These are phyloP conservation scores for Pseudanteris insignis DNA, from an alignment of 2,888 invertebrate species.

Conservation along the genomic window DNA sequence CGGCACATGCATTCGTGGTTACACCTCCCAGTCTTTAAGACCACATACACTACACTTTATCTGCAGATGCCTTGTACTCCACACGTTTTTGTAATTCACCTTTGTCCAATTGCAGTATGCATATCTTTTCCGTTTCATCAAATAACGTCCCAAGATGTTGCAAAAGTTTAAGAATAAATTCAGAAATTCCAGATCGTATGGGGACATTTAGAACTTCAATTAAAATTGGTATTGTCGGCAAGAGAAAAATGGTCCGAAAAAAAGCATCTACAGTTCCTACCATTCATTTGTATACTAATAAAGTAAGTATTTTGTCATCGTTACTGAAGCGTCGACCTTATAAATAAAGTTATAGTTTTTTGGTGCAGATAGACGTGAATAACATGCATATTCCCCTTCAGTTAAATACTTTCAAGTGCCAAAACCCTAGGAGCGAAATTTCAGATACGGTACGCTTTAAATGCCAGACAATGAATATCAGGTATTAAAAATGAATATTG, in stretches of 20 bases:
- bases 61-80: neutral
- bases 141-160: neutral
- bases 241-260: neutral
- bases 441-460: too few relatives aligned
- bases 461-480: too few relatives aligned
- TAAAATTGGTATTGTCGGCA: neutral
- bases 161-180: neutral
- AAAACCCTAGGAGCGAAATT: too few relatives aligned
- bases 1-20: neutral
- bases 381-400: too few relatives aligned
- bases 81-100: too few relatives aligned
- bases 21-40: neutral
- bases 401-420: too few relatives aligned
- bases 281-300: constrained; percentile 3
- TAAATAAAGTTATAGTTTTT: neutral
- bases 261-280: constrained; percentile 2
- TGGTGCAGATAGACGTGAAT: too few relatives aligned
- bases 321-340: neutral
- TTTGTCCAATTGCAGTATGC: too few relatives aligned
- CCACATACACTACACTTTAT: neutral
- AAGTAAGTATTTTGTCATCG: neutral
- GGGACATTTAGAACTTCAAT: neutral
- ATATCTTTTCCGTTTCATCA: neutral
- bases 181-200: neutral
- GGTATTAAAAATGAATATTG: too few relatives aligned